A percentile compares a stretch with the other conserved stretches of the same genome.
Evolutionary conservation across 2,113 vertebrate genomes (phyloP).

Genomic region (Australoheros scitulus): DNA sequence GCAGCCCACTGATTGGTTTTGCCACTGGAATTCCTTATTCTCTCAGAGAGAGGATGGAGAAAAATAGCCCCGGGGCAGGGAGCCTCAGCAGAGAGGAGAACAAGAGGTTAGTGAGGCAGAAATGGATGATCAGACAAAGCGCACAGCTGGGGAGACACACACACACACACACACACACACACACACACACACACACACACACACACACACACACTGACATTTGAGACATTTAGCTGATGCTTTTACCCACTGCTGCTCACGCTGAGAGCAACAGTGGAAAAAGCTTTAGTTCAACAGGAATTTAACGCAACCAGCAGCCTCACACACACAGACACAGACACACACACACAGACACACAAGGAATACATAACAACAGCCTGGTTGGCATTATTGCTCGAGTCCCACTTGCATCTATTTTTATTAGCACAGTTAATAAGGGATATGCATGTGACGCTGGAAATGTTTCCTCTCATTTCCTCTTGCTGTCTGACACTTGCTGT

Average conservation of each 20-base stretch:
- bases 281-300: constrained; percentile 12
- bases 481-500: background rate
- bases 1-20: constrained; percentile 71
- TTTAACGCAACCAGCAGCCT: background rate
- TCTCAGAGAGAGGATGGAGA: constrained; percentile 70
- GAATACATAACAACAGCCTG: constrained; percentile 25
- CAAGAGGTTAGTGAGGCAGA: constrained; percentile 67
- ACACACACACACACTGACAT: constrained; percentile 24
- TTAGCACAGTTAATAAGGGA: constrained; percentile 42
- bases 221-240: constrained; percentile 27
- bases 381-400: constrained; percentile 30
- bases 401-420: constrained; percentile 54
- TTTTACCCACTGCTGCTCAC: constrained; percentile 2
- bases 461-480: constrained; percentile 33
- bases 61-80: constrained; percentile 75
- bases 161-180: background rate
- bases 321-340: background rate
- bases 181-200: background rate
- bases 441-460: constrained; percentile 7
- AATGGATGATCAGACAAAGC: constrained; percentile 61
- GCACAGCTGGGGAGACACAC: constrained; percentile 43
- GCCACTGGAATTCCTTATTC: constrained; percentile 79
- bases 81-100: constrained; percentile 67
- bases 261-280: background rate
- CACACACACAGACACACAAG: background rate